Evolutionary conservation across 1,140 invertebrate species (phyloP).

Genomic region (Drosophila malerkotliana): DNA sequence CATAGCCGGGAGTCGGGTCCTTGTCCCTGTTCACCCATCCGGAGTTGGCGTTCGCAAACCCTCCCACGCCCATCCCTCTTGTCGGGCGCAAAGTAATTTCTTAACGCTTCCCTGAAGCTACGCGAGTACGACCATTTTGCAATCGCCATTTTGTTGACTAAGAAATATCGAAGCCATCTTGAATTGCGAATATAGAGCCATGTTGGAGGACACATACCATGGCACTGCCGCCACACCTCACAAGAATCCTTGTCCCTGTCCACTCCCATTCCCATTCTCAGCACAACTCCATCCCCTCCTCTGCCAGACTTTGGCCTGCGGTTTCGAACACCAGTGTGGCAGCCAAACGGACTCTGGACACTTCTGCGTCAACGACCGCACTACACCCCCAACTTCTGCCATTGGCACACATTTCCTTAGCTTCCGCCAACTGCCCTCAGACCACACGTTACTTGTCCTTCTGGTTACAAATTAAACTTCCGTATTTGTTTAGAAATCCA

Average conservation of each 20-base stretch:
- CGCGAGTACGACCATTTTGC: constrained; percentile 72
- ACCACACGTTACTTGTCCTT: constrained; percentile 71
- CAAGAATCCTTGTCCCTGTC: not conserved
- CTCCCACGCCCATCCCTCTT: constrained; percentile 23
- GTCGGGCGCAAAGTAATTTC: constrained; percentile 44
- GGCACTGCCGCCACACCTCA: not conserved
- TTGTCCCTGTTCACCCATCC: not conserved
- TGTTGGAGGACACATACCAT: constrained; percentile 45
- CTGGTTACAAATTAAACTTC: constrained; percentile 83
- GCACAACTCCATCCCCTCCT: constrained; percentile 25
- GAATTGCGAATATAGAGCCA: constrained; percentile 75
- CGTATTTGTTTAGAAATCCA: constrained; percentile 83
- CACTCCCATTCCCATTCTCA: not conserved
- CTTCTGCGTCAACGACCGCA: constrained; percentile 3
- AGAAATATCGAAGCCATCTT: constrained; percentile 82
- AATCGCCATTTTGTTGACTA: constrained; percentile 82
- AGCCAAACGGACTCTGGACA: constrained; percentile 63
- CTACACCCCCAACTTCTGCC: constrained; percentile 41
- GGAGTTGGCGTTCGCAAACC: not conserved
- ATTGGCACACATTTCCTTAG: constrained; percentile 78
- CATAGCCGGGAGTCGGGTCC: not conserved
- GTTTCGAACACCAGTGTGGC: constrained; percentile 56
- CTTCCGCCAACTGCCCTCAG: constrained; percentile 49
- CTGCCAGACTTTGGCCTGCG: constrained; percentile 49
- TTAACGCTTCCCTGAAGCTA: constrained; percentile 43